These are phyloP conservation scores for Piprites chloris DNA, from an alignment of 2,113 vertebrate genomes.

Conservation along the genomic window DNA sequence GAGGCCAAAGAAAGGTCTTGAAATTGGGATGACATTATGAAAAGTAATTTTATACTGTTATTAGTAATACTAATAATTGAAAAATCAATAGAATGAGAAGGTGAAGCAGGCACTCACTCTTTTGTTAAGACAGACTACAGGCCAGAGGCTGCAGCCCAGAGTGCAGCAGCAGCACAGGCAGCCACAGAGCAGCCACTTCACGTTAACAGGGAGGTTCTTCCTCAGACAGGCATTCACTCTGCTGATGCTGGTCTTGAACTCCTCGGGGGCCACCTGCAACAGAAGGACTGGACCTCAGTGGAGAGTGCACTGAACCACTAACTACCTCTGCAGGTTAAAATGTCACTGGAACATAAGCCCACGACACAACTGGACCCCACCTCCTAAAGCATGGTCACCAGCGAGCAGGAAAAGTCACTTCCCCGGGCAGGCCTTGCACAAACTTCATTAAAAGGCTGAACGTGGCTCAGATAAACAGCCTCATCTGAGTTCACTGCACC, in stretches of 20 bases:
- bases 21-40: fast-evolving
- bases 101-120: constrained; percentile 78
- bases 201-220: constrained; percentile 95
- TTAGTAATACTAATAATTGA: not conserved
- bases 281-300: constrained; percentile 20
- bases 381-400: not conserved
- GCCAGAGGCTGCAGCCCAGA: constrained; percentile 97
- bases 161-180: constrained; percentile 99
- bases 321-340: not conserved
- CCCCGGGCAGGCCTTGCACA: not conserved
- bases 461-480: not conserved
- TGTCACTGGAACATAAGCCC: not conserved
- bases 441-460: not conserved
- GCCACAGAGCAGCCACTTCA: constrained; percentile 97
- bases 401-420: not conserved
- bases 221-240: constrained; percentile 91
- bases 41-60: not conserved
- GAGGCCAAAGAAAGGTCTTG: not conserved
- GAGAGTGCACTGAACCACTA: not conserved
- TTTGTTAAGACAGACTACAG: constrained; percentile 98
- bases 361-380: no score
- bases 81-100: not conserved
- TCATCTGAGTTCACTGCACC: not conserved
- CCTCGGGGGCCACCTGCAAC: constrained; percentile 94
- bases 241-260: constrained; percentile 96